Evolutionary conservation across 2,888 invertebrate genomes (phyloP), one percentile per base, ranked within the genome.

Genomic region (Yponomeuta sedellus): DNA sequence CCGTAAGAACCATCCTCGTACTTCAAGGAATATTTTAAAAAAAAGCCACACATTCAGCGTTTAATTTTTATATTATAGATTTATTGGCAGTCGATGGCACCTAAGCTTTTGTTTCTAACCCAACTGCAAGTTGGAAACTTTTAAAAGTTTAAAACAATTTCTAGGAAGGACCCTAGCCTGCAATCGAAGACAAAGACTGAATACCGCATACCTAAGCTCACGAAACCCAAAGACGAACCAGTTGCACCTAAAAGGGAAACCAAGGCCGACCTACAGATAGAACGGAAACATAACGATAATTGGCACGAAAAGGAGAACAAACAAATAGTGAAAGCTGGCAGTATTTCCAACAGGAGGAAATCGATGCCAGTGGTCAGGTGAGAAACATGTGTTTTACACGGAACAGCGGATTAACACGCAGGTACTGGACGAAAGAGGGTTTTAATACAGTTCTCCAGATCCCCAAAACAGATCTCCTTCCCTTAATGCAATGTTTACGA

Each of bases 361-460:
- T 86, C 85, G 44, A 79, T 83, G 77, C 79, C 82, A 56, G 75
- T 72, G 68, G 65, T 71, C n/a, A 78, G 77, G 87, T 86, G 75
- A 74, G 44, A 16, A 34, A 8, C 34, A 34, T 34, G 34, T 5
- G 5, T 25, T 5, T 5, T 25, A 25, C 25, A 25, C 5, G 5
- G 25, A 25, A 25, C 34, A 34, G 34, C 34, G 8, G 34, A 34
- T 34, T 34, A 34, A 34, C 1, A 34, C 34, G 34, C 25, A 25
- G 3, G 5, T 25, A 25, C 34, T 8, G 34, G 34, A 8, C 10
- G 10, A 34, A 8, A 34, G 34, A 34, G 34, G 34, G 8, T 34
- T 34, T 34, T 8, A 34, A 8, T 34, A 34, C 34, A 34, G 1
- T 34, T 34, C 6, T 34, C n/a, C n/a, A n/a, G n/a, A n/a, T n/a